These are phyloP conservation scores for Mormyrus lacerda DNA, from an alignment of 2,113 vertebrate genomes.

Conservation along the genomic window DNA sequence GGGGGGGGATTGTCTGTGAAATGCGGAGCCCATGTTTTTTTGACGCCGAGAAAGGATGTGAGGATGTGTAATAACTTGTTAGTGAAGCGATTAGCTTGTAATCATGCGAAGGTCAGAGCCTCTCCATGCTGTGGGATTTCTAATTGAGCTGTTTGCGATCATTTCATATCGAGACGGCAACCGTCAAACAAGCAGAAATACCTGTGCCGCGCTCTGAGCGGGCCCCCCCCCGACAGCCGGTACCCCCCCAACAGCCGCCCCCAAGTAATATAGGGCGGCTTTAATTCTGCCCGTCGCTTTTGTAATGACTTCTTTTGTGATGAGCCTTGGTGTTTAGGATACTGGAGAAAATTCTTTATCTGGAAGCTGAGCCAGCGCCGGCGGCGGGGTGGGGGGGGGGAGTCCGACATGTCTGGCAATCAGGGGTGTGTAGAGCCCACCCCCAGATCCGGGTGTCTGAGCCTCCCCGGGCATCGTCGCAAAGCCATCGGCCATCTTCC, in stretches of 20 bases:
- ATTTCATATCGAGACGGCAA: constrained; percentile 36
- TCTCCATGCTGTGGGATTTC: constrained; percentile 31
- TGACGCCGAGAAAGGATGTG: constrained; percentile 1
- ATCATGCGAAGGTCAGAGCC: constrained; percentile 51
- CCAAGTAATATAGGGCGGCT: constrained; percentile 45
- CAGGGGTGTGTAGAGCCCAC: too few species aligned
- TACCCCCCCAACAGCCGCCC: constrained; percentile 27
- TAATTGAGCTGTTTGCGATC: constrained; percentile 56
- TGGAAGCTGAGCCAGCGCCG: constrained; percentile 24
- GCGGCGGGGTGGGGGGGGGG: background rate
- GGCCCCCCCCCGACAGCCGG: too few species aligned
- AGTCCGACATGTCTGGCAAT: background rate
- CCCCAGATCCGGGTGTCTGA: too few species aligned
- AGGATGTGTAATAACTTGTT: constrained; percentile 28
- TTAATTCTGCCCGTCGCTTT: constrained; percentile 39
- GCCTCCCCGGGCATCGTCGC: too few species aligned
- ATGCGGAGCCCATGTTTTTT: constrained; percentile 37
- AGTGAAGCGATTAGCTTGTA: constrained; percentile 34
- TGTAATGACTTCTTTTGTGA: constrained; percentile 45
- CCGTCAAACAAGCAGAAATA: constrained; percentile 31
- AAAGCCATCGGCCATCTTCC: background rate
- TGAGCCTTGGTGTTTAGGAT: constrained; percentile 22
- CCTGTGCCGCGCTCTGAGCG: constrained; percentile 19
- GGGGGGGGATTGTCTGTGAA: constrained; percentile 49
- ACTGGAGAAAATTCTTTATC: constrained; percentile 31